Conservation (phyloP, 2,797 vertebrate species). For the Avahi laniger region DNA sequence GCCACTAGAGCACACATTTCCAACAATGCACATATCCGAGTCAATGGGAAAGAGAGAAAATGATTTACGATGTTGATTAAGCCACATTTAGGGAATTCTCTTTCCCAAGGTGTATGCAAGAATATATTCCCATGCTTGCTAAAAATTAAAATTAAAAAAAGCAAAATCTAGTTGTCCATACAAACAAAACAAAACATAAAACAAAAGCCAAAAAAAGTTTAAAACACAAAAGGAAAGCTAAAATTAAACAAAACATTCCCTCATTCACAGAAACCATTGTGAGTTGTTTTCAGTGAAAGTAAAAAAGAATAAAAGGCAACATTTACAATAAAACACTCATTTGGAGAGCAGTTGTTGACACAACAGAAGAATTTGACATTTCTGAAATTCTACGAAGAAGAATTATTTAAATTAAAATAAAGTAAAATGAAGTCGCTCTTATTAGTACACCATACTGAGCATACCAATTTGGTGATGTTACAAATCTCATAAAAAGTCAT, state of each 20-base stretch:
- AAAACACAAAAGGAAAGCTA: constrained; percentile 69
- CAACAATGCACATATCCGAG: constrained; percentile 80
- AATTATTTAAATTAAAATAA: constrained; percentile 37
- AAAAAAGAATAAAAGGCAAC: constrained; percentile 61
- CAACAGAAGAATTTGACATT: constrained; percentile 60
- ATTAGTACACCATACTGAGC: constrained; percentile 41
- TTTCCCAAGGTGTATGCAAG: constrained; percentile 78
- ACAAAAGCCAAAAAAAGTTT: constrained; percentile 65
- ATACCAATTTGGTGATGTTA: constrained; percentile 59
- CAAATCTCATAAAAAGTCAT: background rate
- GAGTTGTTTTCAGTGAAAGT: constrained; percentile 44
- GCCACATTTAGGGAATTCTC: constrained; percentile 78
- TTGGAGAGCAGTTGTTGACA: constrained; percentile 67
- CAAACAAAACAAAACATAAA: constrained; percentile 67
- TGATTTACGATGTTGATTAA: constrained; percentile 77
- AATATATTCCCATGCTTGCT: constrained; percentile 84
- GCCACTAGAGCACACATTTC: constrained; percentile 84
- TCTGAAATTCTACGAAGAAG: constrained; percentile 28
- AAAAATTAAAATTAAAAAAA: constrained; percentile 74
- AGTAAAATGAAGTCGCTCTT: background rate
- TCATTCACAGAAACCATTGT: constrained; percentile 60
- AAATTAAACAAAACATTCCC: constrained; percentile 80
- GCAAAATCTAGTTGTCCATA: constrained; percentile 74
- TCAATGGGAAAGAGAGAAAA: constrained; percentile 83
- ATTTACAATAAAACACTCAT: constrained; percentile 55